These are phyloP conservation scores for Nothocercus nigrocapillus DNA, from an alignment of 2,113 vertebrate genomes.

Conservation along the genomic window DNA sequence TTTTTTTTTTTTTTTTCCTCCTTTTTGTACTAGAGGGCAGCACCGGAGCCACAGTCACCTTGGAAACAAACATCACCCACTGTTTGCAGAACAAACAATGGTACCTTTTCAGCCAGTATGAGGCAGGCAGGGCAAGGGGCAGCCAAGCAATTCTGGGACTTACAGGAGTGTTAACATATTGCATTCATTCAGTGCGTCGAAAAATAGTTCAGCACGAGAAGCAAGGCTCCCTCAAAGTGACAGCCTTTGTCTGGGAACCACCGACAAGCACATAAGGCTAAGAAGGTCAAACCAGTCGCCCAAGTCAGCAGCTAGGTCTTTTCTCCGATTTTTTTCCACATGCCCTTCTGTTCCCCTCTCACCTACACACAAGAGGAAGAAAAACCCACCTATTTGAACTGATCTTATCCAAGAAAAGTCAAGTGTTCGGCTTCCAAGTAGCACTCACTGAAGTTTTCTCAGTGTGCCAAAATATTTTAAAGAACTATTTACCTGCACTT, in stretches of 20 bases:
- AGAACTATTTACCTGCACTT: slow-evolving; percentile 57
- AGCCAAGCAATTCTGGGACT: slow-evolving; percentile 79
- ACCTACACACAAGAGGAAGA: slow-evolving; percentile 43
- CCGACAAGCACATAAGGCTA: slow-evolving; percentile 50
- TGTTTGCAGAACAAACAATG: slow-evolving; percentile 97
- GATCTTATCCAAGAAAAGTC: slow-evolving; percentile 46
- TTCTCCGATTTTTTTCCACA: slow-evolving; percentile 54
- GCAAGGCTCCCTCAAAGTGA: slow-evolving; percentile 59
- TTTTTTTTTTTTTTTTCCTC: background rate
- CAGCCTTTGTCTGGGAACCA: slow-evolving; percentile 75
- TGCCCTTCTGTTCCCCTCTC: slow-evolving; percentile 63
- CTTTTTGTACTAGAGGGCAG: slow-evolving; percentile 74
- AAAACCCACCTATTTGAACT: slow-evolving; percentile 69
- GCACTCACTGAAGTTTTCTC: slow-evolving; percentile 34
- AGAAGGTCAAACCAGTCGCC: slow-evolving; percentile 63
- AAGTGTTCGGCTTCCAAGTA: slow-evolving; percentile 49
- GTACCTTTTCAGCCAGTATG: slow-evolving; percentile 88
- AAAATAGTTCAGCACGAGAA: slow-evolving; percentile 76
- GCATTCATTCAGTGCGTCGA: slow-evolving; percentile 77
- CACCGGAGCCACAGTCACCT: slow-evolving; percentile 79
- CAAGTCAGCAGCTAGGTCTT: slow-evolving; percentile 20
- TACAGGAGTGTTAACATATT: slow-evolving; percentile 80
- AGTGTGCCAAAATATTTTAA: slow-evolving; percentile 51
- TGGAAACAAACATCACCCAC: slow-evolving; percentile 88
- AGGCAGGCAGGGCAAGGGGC: slow-evolving; percentile 85